Percentiles rank a stretch among this genome's conserved stretches.
phyloP scores from a whole-genome alignment of 92 coral and sea anemone genomes.

The Phymanthus crucifer region DNA sequence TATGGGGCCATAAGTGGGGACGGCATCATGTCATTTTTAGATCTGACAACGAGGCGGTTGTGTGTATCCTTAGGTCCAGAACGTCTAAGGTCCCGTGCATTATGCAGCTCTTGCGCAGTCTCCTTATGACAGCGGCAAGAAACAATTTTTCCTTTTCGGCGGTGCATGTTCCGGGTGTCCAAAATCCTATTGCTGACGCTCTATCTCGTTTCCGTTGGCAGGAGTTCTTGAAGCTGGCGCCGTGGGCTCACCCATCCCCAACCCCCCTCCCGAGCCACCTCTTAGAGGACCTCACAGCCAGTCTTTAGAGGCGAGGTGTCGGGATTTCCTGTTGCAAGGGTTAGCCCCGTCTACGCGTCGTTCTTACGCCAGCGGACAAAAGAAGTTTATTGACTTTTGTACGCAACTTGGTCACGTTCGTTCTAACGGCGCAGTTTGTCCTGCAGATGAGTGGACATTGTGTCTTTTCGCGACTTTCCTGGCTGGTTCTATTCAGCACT shows the following conservation, averaged over 20 bases:
- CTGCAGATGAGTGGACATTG: slow-evolving; percentile 1
- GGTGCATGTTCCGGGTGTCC: slow-evolving; percentile 7
- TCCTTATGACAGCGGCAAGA: neutral
- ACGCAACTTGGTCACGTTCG: neutral
- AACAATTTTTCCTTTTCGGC: neutral
- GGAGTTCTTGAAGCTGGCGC: slow-evolving; percentile 8
- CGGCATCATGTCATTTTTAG: neutral
- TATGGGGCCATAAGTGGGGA: slow-evolving; percentile 1
- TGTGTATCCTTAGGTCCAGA: neutral
- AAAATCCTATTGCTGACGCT: no score
- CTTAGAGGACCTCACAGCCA: neutral
- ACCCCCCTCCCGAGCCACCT: neutral
- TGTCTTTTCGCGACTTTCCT: slow-evolving; percentile 1
- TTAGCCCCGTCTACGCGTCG: neutral
- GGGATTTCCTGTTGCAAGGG: neutral
- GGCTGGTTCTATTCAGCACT: neutral
- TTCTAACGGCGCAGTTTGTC: neutral
- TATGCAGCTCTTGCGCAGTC: slow-evolving; percentile 4
- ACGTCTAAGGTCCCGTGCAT: neutral
- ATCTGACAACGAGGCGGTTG: neutral
- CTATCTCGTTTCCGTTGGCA: no score
- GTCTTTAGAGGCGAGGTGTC: neutral
- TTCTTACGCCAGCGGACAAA: neutral
- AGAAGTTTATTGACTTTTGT: slow-evolving; percentile 6
- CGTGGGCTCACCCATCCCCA: neutral